Evolutionary conservation across 1,140 invertebrate species (phyloP), one percentile per base, ranked within the genome.

Genomic region (Ostrea denselamellosa): DNA sequence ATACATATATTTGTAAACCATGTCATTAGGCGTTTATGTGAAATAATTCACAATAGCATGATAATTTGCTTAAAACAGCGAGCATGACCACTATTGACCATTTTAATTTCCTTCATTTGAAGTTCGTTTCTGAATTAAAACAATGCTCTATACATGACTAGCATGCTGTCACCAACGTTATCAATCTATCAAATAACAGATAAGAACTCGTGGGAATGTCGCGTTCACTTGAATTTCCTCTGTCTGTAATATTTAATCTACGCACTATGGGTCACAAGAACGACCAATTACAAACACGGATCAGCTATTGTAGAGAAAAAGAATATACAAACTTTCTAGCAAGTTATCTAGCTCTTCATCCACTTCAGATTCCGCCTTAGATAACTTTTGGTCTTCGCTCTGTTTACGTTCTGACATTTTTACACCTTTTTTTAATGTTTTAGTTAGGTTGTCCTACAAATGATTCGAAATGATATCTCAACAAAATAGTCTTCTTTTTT

Each of bases 341-440:
- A 92, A 83, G n/a, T 90, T 84, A 84, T 90, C 85, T 58, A 92
- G 68, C 89, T 92, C 91, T 56, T 87, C 25, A 56, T 92, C 91
- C 71, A 85, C 86, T 82, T 87, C 85, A 44, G 58, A 85, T 85
- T 85, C 58, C 19, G 52, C 53, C 34, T 85, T 34, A 17, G 4
- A 12, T n/a, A 9, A 25, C 34, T 54, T 58, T 10, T 34, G 8
- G 3, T 85, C 53, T 62, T 62, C 54, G 34, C 34, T 62, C 17
- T 62, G 52, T 44, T 85, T 54, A 65, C 22, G 51, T 22, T 85
- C 28, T 44, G 84, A 44, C 84, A 62, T 58, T 51, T 68, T 85
- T 56, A 85, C 84, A 25, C 84, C 84, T 85, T 85, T 51, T 9
- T 51, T n/a, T n/a, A n/a, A 9, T 14, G 12, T 14, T 28, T 34